These are phyloP conservation scores for Calcarius ornatus DNA, from an alignment of 2,113 vertebrate species.

Conservation along the genomic window DNA sequence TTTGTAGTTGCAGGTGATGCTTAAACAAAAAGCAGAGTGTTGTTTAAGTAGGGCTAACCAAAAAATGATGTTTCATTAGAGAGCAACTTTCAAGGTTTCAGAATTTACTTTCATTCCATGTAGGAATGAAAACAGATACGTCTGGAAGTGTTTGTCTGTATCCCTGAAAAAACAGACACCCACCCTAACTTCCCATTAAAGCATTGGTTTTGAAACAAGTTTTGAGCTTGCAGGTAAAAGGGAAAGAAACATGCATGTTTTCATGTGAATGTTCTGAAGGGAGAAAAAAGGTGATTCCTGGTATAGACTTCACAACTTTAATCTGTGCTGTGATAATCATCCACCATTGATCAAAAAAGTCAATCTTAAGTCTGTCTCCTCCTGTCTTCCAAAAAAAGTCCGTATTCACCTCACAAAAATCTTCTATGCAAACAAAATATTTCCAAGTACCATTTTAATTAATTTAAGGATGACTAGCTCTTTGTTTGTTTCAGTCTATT, in stretches of 20 bases:
- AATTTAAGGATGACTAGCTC: neutral
- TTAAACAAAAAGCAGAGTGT: neutral
- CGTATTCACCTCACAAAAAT: neutral
- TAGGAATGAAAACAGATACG: neutral
- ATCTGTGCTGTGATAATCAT: neutral
- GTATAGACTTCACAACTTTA: neutral
- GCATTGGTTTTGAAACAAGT: neutral
- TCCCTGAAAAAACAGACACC: neutral
- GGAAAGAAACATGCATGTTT: neutral
- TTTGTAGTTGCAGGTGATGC: neutral
- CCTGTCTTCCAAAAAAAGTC: neutral
- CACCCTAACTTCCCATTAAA: neutral
- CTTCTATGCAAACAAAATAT: neutral
- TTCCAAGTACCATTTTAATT: neutral
- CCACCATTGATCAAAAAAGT: neutral
- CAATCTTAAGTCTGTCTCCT: neutral
- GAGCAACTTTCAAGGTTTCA: neutral
- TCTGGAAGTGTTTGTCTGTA: neutral
- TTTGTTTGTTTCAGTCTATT: neutral
- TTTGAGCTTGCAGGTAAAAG: neutral
- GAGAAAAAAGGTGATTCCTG: neutral
- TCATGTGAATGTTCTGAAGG: neutral
- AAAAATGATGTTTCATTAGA: neutral
- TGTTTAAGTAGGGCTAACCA: neutral
- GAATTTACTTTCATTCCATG: neutral